Base-by-base conservation (phyloP, 2,797 vertebrate species). In the Gymnothorax javanicus region DNA sequence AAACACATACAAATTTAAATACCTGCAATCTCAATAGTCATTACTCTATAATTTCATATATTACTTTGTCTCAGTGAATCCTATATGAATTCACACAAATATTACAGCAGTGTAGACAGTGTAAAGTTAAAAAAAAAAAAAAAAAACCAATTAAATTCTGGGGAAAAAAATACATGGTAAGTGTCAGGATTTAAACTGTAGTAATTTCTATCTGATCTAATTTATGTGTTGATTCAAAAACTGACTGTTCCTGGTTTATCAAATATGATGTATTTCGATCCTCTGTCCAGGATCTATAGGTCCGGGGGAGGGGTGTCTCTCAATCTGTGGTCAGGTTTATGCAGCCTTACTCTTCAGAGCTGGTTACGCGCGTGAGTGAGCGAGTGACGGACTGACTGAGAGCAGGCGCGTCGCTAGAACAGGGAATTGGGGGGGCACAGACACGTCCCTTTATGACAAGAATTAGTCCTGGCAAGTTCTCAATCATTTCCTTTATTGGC, bases 51-150 rank as follows among this genome's bases (percentile, higher is more conserved):
- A 58, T 59, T 64, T 7, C 62, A 86, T 86, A 86, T 86, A 86
- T 86, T 86, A 86, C 77, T 86, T 86, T 82, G 77, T 86, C 59
- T 86, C 60, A 64, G 85, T 62, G 77, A 25, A 83, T 56, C 52
- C 56, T 56, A 56, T 81, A 54, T 54, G 50, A 81, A 81, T 81
- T 81, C 77, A 81, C 50, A n/a, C 6, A n/a, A 11, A 81, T 23
- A 50, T 77, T 77, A 43, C 33, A 43, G 33, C 33, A 50, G 73
- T 50, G 43, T 50, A n/a, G 15, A 33, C 73, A 77, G 56, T 54
- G 52, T 54, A 20, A 81, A 81, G 23, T 33, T 0, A 23, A 9
- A 56, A 81, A 81, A 81, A 54, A 81, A 20, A 9, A 56, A 81
- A 81, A 81, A 54, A 81, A 20, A 23, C 8, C 7, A 5, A 52